phyloP scores from a whole-genome alignment of 1,140 invertebrate species.

The Zaprionus capensis region DNA sequence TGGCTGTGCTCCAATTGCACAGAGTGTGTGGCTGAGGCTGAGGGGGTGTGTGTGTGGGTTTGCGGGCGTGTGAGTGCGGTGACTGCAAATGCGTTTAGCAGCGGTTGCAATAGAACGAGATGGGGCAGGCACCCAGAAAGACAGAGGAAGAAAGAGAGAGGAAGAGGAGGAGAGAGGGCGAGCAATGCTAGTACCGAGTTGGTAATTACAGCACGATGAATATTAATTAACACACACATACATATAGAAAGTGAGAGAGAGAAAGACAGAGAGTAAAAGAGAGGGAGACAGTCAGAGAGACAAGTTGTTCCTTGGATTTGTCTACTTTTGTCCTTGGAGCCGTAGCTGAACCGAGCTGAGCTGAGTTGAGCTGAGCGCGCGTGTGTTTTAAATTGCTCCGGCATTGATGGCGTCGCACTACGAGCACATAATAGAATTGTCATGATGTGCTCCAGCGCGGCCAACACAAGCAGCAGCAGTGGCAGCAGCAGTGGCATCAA shows the following conservation, averaged over 20 bases:
- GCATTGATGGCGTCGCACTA: slow-evolving; percentile 36
- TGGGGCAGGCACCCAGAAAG: background rate
- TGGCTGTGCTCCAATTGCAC: slow-evolving; percentile 12
- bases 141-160: background rate
- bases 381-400: slow-evolving; percentile 40
- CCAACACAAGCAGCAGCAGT: slow-evolving; percentile 1
- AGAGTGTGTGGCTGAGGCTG: background rate
- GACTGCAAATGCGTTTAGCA: slow-evolving; percentile 19
- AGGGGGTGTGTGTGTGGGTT: background rate
- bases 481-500: slow-evolving; percentile 1
- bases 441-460: slow-evolving; percentile 55
- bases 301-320: background rate
- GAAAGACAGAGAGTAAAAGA: background rate
- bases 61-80: background rate
- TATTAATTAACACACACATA: slow-evolving; percentile 67
- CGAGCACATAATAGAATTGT: slow-evolving; percentile 51
- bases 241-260: background rate
- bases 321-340: slow-evolving; percentile 26
- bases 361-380: background rate
- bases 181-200: slow-evolving; percentile 19
- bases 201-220: slow-evolving; percentile 79
- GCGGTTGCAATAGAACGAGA: slow-evolving; percentile 7
- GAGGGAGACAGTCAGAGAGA: background rate
- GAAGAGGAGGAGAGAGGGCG: background rate
- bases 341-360: background rate